Conservation (phyloP, 2,888 invertebrate species). For the Macrophya annulata region DNA sequence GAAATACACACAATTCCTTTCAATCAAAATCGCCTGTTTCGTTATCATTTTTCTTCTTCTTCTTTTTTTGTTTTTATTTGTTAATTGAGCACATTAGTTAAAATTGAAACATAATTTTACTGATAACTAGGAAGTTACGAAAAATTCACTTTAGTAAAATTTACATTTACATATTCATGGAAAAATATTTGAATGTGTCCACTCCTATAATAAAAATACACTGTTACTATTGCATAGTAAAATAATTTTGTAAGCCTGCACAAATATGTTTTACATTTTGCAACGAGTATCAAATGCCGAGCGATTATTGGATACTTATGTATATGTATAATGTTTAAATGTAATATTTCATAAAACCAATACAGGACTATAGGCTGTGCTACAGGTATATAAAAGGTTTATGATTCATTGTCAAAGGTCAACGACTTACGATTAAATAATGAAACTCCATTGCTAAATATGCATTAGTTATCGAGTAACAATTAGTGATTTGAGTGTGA, state of each 20-base stretch:
- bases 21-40: slow-evolving; percentile 58
- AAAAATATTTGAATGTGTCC: slow-evolving; percentile 73
- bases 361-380: slow-evolving; percentile 29
- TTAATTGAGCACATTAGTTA: slow-evolving; percentile 68
- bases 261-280: slow-evolving; percentile 21
- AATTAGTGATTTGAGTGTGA: neutral
- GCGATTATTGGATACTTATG: slow-evolving; percentile 12
- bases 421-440: neutral
- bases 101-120: slow-evolving; percentile 58
- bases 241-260: slow-evolving; percentile 57
- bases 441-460: neutral
- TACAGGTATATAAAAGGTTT: slow-evolving; percentile 28
- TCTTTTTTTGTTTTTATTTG: slow-evolving; percentile 60
- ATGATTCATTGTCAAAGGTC: slow-evolving; percentile 11
- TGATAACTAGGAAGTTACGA: slow-evolving; percentile 63
- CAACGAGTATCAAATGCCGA: neutral
- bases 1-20: slow-evolving; percentile 60
- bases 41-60: neutral
- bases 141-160: slow-evolving; percentile 58
- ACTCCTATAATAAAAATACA: slow-evolving; percentile 68
- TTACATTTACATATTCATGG: slow-evolving; percentile 65
- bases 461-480: neutral
- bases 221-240: slow-evolving; percentile 62
- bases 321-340: neutral
- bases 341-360: slow-evolving; percentile 32